phyloP scores from a whole-genome alignment of 2,888 invertebrate species.

The Drosophila austrosaltans region DNA sequence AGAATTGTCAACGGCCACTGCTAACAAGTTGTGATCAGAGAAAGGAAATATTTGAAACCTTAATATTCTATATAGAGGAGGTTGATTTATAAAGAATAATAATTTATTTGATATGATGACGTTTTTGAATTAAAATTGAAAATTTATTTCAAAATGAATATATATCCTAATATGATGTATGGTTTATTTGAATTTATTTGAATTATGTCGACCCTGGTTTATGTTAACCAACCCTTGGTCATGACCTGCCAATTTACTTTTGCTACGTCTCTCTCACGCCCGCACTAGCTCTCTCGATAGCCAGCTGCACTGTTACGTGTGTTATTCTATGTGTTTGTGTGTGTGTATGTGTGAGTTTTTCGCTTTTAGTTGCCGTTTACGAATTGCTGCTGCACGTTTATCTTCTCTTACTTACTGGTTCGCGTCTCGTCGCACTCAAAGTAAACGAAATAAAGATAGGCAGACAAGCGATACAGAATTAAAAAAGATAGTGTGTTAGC shows the following conservation, averaged over 20 bases:
- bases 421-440: constrained; percentile 17
- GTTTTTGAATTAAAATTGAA: too few relatives aligned
- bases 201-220: neutral
- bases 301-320: constrained; percentile 17
- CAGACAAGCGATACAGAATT: neutral
- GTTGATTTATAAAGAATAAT: too few relatives aligned
- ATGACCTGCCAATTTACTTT: constrained; percentile 44
- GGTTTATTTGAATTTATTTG: neutral
- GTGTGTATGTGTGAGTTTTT: constrained; percentile 18
- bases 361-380: constrained; percentile 45
- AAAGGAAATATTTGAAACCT: neutral
- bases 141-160: too few relatives aligned
- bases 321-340: constrained; percentile 21
- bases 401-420: constrained; percentile 3
- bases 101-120: too few relatives aligned
- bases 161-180: neutral
- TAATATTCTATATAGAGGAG: too few relatives aligned
- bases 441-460: constrained; percentile 4
- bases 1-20: neutral
- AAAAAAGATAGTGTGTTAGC: constrained; percentile 7
- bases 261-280: constrained; percentile 33
- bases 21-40: neutral
- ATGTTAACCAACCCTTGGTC: constrained; percentile 52
- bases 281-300: constrained; percentile 23
- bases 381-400: constrained; percentile 49